Percentiles rank a stretch among this genome's conserved stretches.
Conservation (phyloP, 2,888 invertebrate species). For the Drosophila heteroneura region DNA sequence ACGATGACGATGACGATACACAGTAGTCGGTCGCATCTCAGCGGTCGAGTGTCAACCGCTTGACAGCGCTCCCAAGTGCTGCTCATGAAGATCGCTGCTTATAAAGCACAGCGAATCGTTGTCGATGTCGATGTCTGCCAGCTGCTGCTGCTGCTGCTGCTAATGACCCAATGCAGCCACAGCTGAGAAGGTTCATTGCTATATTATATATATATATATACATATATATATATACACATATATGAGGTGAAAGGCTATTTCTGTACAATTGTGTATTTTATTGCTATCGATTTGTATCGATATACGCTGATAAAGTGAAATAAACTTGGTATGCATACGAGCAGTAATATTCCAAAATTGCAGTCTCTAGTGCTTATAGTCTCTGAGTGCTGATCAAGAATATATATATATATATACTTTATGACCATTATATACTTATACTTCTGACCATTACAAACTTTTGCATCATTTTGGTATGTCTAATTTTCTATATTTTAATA, state of each 20-base stretch:
- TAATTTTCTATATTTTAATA: neutral
- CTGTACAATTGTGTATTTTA: neutral
- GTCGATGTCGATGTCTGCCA: conserved; percentile 11
- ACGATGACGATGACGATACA: conserved; percentile 19
- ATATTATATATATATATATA: neutral
- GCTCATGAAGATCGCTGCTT: conserved; percentile 28
- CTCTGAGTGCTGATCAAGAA: neutral
- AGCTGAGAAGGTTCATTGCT: conserved; percentile 20
- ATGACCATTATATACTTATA: neutral
- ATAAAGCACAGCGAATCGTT: conserved; percentile 18
- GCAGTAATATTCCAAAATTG: neutral
- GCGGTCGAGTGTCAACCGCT: conserved; percentile 51
- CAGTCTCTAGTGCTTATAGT: neutral
- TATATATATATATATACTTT: neutral
- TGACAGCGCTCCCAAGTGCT: conserved; percentile 59
- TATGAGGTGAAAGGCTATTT: neutral
- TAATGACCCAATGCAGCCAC: conserved; percentile 44
- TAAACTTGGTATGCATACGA: neutral
- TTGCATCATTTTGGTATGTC: neutral
- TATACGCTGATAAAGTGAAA: neutral
- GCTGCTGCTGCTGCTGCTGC: conserved; percentile 28
- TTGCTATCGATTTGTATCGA: neutral
- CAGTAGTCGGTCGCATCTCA: conserved; percentile 15
- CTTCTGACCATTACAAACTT: no score
- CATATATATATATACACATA: neutral